Evolutionary conservation across 2,888 invertebrate genomes (phyloP).

Genomic region (Tortrix viridana): DNA sequence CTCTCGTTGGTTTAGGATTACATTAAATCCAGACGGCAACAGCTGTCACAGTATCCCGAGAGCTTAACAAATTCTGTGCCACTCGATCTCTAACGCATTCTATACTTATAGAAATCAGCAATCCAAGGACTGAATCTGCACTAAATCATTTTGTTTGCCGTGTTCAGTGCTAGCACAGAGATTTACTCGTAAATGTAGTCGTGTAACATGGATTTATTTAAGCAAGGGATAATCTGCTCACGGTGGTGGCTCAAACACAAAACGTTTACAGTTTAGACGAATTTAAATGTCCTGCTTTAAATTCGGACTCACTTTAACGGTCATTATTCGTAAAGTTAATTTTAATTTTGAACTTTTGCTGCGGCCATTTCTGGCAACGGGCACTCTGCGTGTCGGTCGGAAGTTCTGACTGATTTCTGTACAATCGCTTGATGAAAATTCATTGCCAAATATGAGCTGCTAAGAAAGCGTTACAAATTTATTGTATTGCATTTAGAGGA

Average conservation of each 20-base stretch:
- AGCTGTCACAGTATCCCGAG: no score
- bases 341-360: conserved; percentile 25
- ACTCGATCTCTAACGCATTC: no score
- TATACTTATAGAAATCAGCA: no score
- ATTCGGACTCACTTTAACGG: conserved; percentile 19
- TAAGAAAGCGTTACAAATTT: neutral
- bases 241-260: conserved; percentile 2
- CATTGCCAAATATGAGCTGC: neutral
- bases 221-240: conserved; percentile 3
- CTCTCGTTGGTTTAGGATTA: no score
- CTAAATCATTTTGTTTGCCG: no score
- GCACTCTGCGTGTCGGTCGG: neutral
- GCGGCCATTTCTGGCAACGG: neutral
- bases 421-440: neutral
- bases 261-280: conserved; percentile 9
- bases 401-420: neutral
- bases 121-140: no score
- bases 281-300: conserved; percentile 24
- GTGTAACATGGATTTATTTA: conserved; percentile 23
- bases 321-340: conserved; percentile 25
- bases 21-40: no score
- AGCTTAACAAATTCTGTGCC: no score
- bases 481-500: no score
- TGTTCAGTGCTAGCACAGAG: no score
- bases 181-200: neutral